Conservation (phyloP, 30 jellyfish, hydroid and myxozoan species). For the Turritopsis dohrnii region DNA sequence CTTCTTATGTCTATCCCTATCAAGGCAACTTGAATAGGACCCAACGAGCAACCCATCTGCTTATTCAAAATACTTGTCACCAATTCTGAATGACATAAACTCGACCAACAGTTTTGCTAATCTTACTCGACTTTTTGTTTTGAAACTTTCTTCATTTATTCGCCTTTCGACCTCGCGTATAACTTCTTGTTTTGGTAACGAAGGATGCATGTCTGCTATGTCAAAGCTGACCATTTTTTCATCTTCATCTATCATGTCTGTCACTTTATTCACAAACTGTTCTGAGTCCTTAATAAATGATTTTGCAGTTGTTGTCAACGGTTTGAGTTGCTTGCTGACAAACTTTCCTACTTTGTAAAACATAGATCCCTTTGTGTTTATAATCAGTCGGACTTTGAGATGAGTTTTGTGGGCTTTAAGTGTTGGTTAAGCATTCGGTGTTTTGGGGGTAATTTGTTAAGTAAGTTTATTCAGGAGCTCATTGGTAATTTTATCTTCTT, state of each 20-base stretch:
- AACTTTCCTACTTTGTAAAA: background rate
- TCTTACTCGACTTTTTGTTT: background rate
- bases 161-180: background rate
- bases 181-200: conserved; percentile 8
- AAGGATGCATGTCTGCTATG: conserved; percentile 23
- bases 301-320: background rate
- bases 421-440: background rate
- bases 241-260: background rate
- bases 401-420: background rate
- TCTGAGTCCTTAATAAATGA: conserved; percentile 8
- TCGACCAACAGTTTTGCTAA: background rate
- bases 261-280: background rate
- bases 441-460: background rate
- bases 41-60: too few species aligned
- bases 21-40: too few species aligned
- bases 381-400: background rate
- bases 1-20: too few species aligned
- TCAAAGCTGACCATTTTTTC: conserved; percentile 1
- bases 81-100: conserved; percentile 11
- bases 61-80: background rate
- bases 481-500: background rate
- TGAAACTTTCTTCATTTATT: background rate
- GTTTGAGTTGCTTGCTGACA: conserved; percentile 1
- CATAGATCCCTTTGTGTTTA: background rate
- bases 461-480: background rate